phyloP scores from a whole-genome alignment of 2,113 vertebrate genomes.

The Macquaria australasica region DNA sequence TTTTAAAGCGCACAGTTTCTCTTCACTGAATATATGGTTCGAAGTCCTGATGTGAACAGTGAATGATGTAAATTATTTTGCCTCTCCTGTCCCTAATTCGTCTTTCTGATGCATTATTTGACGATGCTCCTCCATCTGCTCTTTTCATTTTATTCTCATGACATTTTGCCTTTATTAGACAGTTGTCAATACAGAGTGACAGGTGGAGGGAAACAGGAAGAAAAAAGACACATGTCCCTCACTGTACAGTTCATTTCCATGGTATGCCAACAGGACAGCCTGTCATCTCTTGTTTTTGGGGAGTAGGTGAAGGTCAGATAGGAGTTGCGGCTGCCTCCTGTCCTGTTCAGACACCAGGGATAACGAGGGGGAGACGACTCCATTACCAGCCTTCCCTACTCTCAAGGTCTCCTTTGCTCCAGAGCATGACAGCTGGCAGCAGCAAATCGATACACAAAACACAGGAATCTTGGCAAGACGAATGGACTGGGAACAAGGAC shows the following conservation, averaged over 20 bases:
- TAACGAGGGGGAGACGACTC: conserved; percentile 68
- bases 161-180: not conserved
- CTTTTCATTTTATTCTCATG: conserved; percentile 1
- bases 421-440: conserved; percentile 61
- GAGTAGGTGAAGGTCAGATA: conserved; percentile 43
- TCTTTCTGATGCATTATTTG: not conserved
- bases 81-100: not conserved
- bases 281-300: conserved; percentile 44
- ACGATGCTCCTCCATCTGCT: not conserved
- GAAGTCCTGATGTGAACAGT: not conserved
- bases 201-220: not conserved
- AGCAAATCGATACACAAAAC: conserved; percentile 80
- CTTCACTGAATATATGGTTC: not conserved
- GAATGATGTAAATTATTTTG: not conserved
- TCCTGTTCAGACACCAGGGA: conserved; percentile 17
- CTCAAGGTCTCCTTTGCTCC: conserved; percentile 67
- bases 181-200: not conserved
- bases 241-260: not conserved
- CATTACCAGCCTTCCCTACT: conserved; percentile 51
- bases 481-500: conserved; percentile 70
- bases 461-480: conserved; percentile 74
- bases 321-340: conserved; percentile 16
- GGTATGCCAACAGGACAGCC: not conserved
- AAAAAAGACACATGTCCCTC: not conserved
- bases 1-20: too few species aligned